These are phyloP conservation scores for Nebria salina DNA, from an alignment of 2,888 invertebrate genomes.

Conservation along the genomic window DNA sequence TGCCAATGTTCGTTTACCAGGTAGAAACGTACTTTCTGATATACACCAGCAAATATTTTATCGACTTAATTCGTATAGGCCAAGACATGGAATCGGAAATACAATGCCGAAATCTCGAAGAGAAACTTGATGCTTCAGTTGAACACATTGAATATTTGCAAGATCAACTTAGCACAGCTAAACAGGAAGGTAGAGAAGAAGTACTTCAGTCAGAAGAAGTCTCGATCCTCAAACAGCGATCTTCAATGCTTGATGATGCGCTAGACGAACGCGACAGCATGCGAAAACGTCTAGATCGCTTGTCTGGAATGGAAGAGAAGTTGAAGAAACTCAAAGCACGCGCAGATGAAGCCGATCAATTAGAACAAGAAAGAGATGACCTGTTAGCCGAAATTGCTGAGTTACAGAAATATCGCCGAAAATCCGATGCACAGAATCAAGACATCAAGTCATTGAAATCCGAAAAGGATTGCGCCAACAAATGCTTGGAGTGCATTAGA, in stretches of 20 bases:
- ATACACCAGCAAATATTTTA: background rate
- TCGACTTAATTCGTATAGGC: background rate
- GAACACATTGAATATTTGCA: slow-evolving; percentile 7
- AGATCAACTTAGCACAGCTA: slow-evolving; percentile 2
- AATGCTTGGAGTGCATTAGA: slow-evolving; percentile 55
- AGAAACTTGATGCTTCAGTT: background rate
- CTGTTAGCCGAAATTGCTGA: slow-evolving; percentile 19
- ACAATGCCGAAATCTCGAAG: background rate
- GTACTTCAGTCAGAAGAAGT: slow-evolving; percentile 54
- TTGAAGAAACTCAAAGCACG: slow-evolving; percentile 9
- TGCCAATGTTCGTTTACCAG: slow-evolving; percentile 8
- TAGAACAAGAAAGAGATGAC: slow-evolving; percentile 15
- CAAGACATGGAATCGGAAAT: background rate
- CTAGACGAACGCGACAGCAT: slow-evolving; percentile 55
- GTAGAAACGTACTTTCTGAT: background rate
- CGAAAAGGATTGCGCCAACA: slow-evolving; percentile 33
- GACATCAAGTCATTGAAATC: slow-evolving; percentile 15
- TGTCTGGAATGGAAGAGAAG: slow-evolving; percentile 9
- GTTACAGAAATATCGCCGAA: slow-evolving; percentile 9
- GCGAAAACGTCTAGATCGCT: slow-evolving; percentile 52
- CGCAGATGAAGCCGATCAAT: slow-evolving; percentile 24
- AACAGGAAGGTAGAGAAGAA: slow-evolving; percentile 41
- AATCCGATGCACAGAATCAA: background rate
- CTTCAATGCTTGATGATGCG: slow-evolving; percentile 54
- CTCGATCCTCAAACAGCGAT: slow-evolving; percentile 52